A percentile compares a stretch with the other conserved stretches of the same genome.
Evolutionary conservation across 2,888 invertebrate species (phyloP).

Genomic region (Linnaemya tessellans): DNA sequence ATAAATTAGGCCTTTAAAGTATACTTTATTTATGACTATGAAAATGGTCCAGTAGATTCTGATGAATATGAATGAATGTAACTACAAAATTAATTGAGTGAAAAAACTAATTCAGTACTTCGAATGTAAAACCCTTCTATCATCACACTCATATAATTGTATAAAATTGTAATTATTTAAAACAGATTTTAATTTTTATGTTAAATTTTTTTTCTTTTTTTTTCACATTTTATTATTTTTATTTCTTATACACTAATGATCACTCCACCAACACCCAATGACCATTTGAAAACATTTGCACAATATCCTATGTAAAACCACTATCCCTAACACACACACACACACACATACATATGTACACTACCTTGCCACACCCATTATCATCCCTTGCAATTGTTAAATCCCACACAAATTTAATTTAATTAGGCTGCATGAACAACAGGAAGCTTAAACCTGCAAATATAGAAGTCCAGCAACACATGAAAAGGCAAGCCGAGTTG

Average conservation of each 20-base stretch:
- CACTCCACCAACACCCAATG: constrained; percentile 13
- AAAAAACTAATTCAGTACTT: neutral
- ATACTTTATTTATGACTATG: no score
- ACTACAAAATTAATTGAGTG: no score
- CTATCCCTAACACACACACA: constrained; percentile 7
- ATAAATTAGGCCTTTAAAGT: no score
- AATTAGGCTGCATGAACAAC: constrained; percentile 75
- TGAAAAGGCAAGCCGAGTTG: constrained; percentile 61
- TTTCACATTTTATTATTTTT: constrained; percentile 64
- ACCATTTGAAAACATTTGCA: constrained; percentile 39
- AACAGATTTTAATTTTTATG: constrained; percentile 48
- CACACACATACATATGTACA: constrained; percentile 1
- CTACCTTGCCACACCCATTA: constrained; percentile 28
- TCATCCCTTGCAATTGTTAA: constrained; percentile 36
- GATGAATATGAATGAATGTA: no score
- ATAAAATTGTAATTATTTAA: constrained; percentile 28
- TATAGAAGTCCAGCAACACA: constrained; percentile 47
- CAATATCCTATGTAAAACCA: constrained; percentile 22
- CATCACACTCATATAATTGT: constrained; percentile 22
- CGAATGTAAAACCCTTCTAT: neutral
- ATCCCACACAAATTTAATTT: constrained; percentile 36
- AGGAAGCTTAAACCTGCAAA: constrained; percentile 74
- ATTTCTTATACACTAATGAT: constrained; percentile 55
- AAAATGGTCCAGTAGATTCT: no score
- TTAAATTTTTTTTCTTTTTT: constrained; percentile 71